Evolutionary conservation across 30 jellyfish, hydroid and myxozoan species (phyloP).

Genomic region (Turritopsis rubra): DNA sequence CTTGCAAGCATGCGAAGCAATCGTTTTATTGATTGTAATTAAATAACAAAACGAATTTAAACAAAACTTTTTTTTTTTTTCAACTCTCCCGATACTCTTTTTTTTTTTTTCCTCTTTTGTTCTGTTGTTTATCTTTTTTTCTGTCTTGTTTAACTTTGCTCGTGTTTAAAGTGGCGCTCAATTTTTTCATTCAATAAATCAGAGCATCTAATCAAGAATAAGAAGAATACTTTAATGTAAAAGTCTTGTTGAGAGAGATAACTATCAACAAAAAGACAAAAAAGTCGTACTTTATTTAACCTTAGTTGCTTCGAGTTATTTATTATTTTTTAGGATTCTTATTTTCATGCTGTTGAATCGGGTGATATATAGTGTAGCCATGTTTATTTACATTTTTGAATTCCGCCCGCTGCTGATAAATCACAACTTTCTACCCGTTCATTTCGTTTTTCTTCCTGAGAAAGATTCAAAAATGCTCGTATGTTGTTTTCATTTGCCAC

Average conservation of each 20-base stretch:
- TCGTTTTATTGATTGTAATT: neutral
- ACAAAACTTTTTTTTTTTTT: too few species aligned
- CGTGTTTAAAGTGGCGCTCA: neutral
- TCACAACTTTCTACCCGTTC: too few species aligned
- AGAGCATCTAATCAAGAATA: neutral
- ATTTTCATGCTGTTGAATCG: neutral
- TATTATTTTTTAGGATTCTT: neutral
- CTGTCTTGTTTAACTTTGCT: neutral
- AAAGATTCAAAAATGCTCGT: neutral
- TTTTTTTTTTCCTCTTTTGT: neutral
- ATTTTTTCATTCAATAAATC: neutral
- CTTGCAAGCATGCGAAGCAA: neutral
- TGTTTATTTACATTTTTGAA: too few species aligned
- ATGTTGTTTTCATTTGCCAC: neutral
- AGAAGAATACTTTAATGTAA: neutral
- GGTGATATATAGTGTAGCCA: neutral
- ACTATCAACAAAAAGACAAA: neutral
- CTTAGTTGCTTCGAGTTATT: neutral
- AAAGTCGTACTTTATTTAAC: neutral
- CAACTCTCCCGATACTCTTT: neutral
- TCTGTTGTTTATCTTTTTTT: neutral
- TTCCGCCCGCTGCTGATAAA: neutral
- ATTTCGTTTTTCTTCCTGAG: neutral
- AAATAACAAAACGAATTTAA: neutral
- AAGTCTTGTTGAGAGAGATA: neutral